Conservation (phyloP, 2,113 vertebrate genomes). For the Sylvietta virens region DNA sequence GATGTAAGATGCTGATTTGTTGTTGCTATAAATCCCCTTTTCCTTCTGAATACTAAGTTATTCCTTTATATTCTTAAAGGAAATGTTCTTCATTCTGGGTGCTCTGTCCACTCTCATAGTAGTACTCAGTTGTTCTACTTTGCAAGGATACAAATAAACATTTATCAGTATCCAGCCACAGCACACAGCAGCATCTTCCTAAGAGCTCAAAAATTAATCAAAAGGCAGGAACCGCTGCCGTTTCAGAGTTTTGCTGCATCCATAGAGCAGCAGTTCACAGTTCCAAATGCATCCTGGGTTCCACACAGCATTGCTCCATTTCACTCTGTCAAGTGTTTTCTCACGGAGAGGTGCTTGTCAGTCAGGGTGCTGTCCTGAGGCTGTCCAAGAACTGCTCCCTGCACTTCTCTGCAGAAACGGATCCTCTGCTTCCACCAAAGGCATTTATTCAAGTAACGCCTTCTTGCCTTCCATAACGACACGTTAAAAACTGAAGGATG, state of each 20-base stretch:
- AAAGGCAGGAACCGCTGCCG: background rate
- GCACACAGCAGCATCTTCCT: background rate
- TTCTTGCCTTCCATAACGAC: background rate
- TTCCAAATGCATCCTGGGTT: background rate
- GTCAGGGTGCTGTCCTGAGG: background rate
- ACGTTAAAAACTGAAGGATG: background rate
- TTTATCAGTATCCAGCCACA: background rate
- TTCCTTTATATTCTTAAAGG: background rate
- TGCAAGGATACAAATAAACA: background rate
- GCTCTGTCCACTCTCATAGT: background rate
- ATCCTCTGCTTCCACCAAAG: background rate
- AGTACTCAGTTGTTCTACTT: background rate
- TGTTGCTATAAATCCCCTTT: background rate
- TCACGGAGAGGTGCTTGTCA: background rate
- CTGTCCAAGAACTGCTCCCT: background rate
- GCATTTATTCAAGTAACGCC: background rate
- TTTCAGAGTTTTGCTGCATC: background rate
- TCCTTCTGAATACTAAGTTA: background rate
- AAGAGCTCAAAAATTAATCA: background rate
- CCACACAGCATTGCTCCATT: background rate
- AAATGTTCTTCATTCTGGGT: background rate
- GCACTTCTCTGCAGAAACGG: background rate
- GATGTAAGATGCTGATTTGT: background rate
- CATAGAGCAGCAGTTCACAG: background rate
- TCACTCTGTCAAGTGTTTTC: background rate